phyloP scores from a whole-genome alignment of 2,113 vertebrate species.

The Brachionichthys hirsutus region DNA sequence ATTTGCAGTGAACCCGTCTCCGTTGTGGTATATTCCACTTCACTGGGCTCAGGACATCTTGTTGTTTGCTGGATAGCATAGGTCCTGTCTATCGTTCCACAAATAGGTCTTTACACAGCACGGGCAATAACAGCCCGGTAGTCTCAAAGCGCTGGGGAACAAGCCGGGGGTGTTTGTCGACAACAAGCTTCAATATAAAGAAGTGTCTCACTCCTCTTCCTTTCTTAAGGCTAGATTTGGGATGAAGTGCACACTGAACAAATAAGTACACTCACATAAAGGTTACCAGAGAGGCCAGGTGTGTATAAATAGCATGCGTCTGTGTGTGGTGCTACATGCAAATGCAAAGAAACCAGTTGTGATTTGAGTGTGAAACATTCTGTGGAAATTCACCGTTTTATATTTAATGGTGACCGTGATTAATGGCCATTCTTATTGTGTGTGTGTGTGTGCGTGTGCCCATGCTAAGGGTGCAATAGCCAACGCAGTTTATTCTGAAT shows the following conservation, averaged over 20 bases:
- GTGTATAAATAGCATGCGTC: conserved; percentile 41
- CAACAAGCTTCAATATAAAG: conserved; percentile 67
- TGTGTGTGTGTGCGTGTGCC: conserved; percentile 7
- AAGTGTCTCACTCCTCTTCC: conserved; percentile 34
- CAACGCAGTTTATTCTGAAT: conserved; percentile 57
- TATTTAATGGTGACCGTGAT: conserved; percentile 27
- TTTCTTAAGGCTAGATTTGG: conserved; percentile 50
- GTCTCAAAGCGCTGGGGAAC: conserved; percentile 63
- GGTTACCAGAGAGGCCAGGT: conserved; percentile 51
- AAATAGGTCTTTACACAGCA: conserved; percentile 26
- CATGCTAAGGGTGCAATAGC: conserved; percentile 67
- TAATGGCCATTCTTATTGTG: conserved; percentile 30
- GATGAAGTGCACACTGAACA: conserved; percentile 62
- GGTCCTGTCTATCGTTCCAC: conserved; percentile 28
- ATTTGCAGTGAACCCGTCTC: conserved; percentile 35
- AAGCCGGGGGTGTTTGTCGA: conserved; percentile 48
- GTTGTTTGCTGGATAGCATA: conserved; percentile 36
- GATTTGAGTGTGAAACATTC: too few species aligned
- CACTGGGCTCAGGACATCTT: conserved; percentile 17
- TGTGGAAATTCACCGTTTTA: conserved; percentile 7
- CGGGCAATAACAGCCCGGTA: conserved; percentile 45
- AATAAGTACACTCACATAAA: conserved; percentile 59
- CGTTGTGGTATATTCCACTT: conserved; percentile 16
- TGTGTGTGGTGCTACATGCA: conserved; percentile 43
- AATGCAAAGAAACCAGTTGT: conserved; percentile 31